Conservation (phyloP, 1,140 invertebrate genomes). For the Pogonus chalceus region DNA sequence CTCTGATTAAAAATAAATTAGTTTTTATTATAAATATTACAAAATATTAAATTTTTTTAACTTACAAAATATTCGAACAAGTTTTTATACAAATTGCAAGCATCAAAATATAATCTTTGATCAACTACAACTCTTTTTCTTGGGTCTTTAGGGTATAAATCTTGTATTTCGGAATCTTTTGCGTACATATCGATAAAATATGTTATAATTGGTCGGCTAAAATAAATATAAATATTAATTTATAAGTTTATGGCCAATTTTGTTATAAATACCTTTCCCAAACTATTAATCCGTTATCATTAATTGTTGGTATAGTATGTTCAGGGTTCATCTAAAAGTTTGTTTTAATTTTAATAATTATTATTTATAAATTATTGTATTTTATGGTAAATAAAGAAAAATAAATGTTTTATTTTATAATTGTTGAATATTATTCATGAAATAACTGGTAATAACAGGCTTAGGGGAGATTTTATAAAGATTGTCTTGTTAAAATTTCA, state of each 20-base stretch:
- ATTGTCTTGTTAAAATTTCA: too few species aligned
- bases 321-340: constrained; percentile 38
- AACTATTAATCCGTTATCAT: constrained; percentile 24
- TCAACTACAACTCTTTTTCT: constrained; percentile 38
- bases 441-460: too few species aligned
- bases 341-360: too few species aligned
- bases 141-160: constrained; percentile 39
- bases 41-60: constrained; percentile 8
- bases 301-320: constrained; percentile 23
- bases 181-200: constrained; percentile 41
- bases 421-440: too few species aligned
- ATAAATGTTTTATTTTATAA: too few species aligned
- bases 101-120: constrained; percentile 38
- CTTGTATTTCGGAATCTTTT: constrained; percentile 31
- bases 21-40: not conserved
- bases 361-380: too few species aligned
- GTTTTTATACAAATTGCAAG: constrained; percentile 35
- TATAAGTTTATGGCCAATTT: not conserved
- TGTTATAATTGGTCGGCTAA: constrained; percentile 39
- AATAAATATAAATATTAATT: not conserved
- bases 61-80: constrained; percentile 28
- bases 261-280: constrained; percentile 17
- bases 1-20: not conserved
- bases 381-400: too few species aligned
- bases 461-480: too few species aligned